Conservation (phyloP, 1,140 invertebrate species). For the Drosophila subpulchrella region DNA sequence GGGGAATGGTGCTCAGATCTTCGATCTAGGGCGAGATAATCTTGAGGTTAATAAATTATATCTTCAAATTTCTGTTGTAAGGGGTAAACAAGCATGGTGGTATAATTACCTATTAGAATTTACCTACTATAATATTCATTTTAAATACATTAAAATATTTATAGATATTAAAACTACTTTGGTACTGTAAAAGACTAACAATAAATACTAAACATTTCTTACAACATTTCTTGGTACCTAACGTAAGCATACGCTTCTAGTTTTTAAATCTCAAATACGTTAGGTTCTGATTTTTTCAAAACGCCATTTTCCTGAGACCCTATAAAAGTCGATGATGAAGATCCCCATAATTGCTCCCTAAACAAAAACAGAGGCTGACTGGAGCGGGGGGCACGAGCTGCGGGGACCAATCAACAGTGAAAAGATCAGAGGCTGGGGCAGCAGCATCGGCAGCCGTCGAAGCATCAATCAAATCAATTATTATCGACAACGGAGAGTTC, state of each 20-base stretch:
- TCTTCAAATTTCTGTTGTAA: conserved; percentile 3
- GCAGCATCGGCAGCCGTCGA: conserved; percentile 59
- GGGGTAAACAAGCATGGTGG: background rate
- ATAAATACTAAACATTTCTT: too few relatives aligned
- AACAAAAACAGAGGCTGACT: conserved; percentile 22
- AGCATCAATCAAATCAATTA: conserved; percentile 84
- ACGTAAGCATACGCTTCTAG: too few relatives aligned
- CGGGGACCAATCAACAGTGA: conserved; percentile 61
- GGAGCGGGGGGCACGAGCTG: conserved; percentile 15
- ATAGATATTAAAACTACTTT: too few relatives aligned
- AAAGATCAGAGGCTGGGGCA: conserved; percentile 38
- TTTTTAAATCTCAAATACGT: background rate
- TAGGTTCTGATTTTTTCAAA: background rate
- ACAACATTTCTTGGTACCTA: too few relatives aligned
- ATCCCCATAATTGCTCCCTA: conserved; percentile 46
- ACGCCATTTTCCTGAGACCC: conserved; percentile 42
- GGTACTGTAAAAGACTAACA: too few relatives aligned
- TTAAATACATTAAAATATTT: too few relatives aligned
- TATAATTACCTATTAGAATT: background rate
- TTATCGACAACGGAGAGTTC: conserved; percentile 79
- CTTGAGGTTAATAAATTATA: conserved; percentile 24
- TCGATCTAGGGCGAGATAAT: conserved; percentile 35
- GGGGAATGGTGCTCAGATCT: background rate
- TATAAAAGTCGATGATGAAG: conserved; percentile 24
- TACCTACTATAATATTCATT: background rate